Percentiles rank a stretch among this genome's conserved stretches.
Conservation (phyloP, 2,888 invertebrate genomes). For the Latrodectus elegans region DNA sequence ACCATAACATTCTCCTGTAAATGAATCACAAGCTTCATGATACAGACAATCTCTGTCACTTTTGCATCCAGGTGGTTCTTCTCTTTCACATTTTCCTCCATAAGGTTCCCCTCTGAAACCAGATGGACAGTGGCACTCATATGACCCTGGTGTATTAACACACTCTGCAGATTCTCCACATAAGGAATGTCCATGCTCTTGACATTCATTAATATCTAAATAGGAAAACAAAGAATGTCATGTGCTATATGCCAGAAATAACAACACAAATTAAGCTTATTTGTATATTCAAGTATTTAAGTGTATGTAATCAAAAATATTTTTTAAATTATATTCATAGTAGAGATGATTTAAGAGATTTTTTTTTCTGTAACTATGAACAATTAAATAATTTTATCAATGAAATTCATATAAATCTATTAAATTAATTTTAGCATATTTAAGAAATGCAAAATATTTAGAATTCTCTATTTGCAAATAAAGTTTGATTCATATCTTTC, state of each 20-base stretch:
- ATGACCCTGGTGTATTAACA: slow-evolving; percentile 84
- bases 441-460: too few species aligned
- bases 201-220: slow-evolving; percentile 87
- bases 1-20: slow-evolving; percentile 77
- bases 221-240: not conserved
- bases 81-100: slow-evolving; percentile 68
- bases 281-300: not conserved
- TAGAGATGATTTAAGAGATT: too few species aligned
- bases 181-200: slow-evolving; percentile 81
- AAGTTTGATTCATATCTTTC: too few species aligned
- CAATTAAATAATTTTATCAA: too few species aligned
- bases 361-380: too few species aligned
- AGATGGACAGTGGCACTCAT: slow-evolving; percentile 71
- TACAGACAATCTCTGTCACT: slow-evolving; percentile 70
- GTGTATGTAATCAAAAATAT: not conserved
- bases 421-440: too few species aligned
- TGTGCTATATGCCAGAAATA: too few species aligned
- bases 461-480: too few species aligned
- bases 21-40: slow-evolving; percentile 75
- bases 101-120: slow-evolving; percentile 72
- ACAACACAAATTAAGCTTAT: not conserved
- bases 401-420: too few species aligned
- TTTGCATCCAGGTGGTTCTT: slow-evolving; percentile 69
- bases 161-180: slow-evolving; percentile 93
- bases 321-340: not conserved